Percentiles rank a stretch among this genome's conserved stretches.
Conservation (phyloP, 1,140 invertebrate species). For the Asobara japonica region DNA sequence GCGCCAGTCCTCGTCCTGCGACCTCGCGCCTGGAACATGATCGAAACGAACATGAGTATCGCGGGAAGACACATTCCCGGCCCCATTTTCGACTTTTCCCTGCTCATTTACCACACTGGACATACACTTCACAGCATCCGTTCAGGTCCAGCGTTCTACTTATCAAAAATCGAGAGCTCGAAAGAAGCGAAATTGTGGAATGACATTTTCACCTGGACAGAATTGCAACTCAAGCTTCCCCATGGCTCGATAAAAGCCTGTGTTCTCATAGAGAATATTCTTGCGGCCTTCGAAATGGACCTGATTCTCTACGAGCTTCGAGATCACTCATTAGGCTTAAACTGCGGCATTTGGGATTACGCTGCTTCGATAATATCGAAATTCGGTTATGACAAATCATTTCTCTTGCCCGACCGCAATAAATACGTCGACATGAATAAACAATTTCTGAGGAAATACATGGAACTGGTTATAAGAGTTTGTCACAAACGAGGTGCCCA, state of each 20-base stretch:
- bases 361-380: constrained; percentile 77
- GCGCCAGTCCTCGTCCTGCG: constrained; percentile 74
- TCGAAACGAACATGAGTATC: constrained; percentile 76
- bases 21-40: constrained; percentile 80
- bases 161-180: constrained; percentile 76
- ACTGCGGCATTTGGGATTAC: constrained; percentile 83
- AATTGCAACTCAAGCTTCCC: constrained; percentile 69
- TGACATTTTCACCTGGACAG: constrained; percentile 77
- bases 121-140: constrained; percentile 64
- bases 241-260: constrained; percentile 76
- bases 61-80: constrained; percentile 75
- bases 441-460: constrained; percentile 73
- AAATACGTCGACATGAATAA: constrained; percentile 75
- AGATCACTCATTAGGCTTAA: constrained; percentile 76
- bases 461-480: constrained; percentile 71
- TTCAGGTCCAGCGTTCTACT: constrained; percentile 74
- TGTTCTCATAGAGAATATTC: constrained; percentile 78
- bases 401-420: constrained; percentile 75
- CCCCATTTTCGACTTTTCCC: constrained; percentile 75
- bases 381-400: constrained; percentile 69
- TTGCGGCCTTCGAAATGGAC: constrained; percentile 76
- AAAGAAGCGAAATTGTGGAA: constrained; percentile 76
- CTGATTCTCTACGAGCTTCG: constrained; percentile 75
- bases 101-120: constrained; percentile 76
- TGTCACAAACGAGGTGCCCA: constrained; percentile 73